Conservation (phyloP, 2,797 vertebrate species). For the Urosaurus nigricauda region DNA sequence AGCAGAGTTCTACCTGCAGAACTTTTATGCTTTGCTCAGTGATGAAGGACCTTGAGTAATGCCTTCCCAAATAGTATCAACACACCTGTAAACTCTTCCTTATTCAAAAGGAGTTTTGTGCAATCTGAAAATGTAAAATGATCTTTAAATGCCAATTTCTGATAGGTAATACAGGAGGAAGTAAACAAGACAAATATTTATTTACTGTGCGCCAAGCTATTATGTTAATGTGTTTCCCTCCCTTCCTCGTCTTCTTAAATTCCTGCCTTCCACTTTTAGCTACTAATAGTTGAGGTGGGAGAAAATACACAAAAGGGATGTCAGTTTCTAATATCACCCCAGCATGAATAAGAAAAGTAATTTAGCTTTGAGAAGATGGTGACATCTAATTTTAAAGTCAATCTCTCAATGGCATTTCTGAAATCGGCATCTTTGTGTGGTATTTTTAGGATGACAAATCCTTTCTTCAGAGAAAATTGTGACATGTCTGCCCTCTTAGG, state of each 20-base stretch:
- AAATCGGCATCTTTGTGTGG: slow-evolving; percentile 70
- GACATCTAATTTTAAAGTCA: slow-evolving; percentile 61
- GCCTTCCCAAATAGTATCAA: slow-evolving; percentile 10
- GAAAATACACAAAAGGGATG: slow-evolving; percentile 51
- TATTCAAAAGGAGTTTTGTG: slow-evolving; percentile 47
- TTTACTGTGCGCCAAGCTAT: slow-evolving; percentile 61
- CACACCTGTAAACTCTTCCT: slow-evolving; percentile 41
- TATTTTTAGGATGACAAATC: slow-evolving; percentile 67
- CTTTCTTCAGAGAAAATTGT: slow-evolving; percentile 66
- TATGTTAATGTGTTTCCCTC: slow-evolving; percentile 58
- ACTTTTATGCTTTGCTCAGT: too few relatives aligned
- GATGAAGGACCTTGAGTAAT: neutral
- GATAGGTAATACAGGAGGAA: slow-evolving; percentile 59
- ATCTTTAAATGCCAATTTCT: slow-evolving; percentile 63
- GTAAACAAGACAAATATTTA: slow-evolving; percentile 68
- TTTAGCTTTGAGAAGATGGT: slow-evolving; percentile 70
- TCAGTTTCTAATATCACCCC: slow-evolving; percentile 66
- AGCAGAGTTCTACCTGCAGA: too few relatives aligned
- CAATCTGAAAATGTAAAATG: slow-evolving; percentile 50
- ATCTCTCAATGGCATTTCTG: slow-evolving; percentile 74
- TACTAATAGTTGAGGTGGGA: slow-evolving; percentile 28
- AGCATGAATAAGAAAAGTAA: slow-evolving; percentile 63
- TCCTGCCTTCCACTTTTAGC: slow-evolving; percentile 62
- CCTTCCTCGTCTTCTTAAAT: slow-evolving; percentile 50
- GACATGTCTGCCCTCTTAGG: slow-evolving; percentile 54